A percentile compares a stretch with the other conserved stretches of the same genome.
These are phyloP conservation scores for Sapayoa aenigma DNA, from an alignment of 2,113 vertebrate genomes.

Conservation along the genomic window DNA sequence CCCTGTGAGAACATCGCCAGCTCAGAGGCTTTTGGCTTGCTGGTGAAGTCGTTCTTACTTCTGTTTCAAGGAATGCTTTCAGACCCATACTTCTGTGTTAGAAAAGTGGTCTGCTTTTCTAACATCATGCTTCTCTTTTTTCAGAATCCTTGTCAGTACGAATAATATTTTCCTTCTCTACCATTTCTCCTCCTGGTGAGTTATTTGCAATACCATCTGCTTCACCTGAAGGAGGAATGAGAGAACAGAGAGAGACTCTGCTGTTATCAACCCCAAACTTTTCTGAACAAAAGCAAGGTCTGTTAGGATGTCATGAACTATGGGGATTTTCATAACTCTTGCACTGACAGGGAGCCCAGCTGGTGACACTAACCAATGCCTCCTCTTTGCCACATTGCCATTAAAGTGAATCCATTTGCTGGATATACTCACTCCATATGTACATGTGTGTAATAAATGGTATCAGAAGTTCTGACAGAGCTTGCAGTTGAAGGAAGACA, in stretches of 20 bases:
- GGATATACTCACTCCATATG: neutral
- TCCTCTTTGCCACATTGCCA: neutral
- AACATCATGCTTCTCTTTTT: neutral
- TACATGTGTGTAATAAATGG: neutral
- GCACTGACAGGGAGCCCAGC: neutral
- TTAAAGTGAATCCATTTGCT: neutral
- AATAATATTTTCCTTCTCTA: conserved; percentile 3
- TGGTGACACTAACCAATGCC: neutral
- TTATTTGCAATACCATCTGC: conserved; percentile 17
- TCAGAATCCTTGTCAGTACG: neutral
- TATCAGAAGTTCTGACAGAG: neutral
- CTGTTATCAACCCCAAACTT: neutral
- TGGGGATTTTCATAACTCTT: neutral
- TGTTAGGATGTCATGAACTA: rapidly evolving
- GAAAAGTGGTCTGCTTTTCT: neutral
- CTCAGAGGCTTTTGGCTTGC: neutral
- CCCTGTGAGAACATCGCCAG: neutral
- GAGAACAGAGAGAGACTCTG: neutral
- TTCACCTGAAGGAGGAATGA: conserved; percentile 38
- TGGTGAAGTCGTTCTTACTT: neutral
- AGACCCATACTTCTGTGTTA: neutral
- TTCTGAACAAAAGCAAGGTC: neutral
- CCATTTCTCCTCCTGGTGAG: neutral
- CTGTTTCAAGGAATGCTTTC: neutral
- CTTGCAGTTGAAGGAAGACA: neutral